Base-by-base conservation (phyloP, 2,113 vertebrate species). In the Sinocyclocheilus maitianheensis region DNA sequence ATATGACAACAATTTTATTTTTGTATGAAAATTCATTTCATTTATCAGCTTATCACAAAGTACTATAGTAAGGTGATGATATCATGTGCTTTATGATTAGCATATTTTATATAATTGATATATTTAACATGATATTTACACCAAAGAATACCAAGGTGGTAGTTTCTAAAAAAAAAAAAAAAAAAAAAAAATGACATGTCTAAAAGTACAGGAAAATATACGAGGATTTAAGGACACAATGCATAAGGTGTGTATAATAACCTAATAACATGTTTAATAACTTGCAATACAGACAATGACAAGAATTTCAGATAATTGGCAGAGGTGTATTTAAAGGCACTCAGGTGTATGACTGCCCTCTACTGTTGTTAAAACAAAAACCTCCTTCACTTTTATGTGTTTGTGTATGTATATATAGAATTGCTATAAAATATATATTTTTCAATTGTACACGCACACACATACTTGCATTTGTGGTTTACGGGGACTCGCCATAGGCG, bases 281-380 rank as follows among this genome's bases (percentile, higher is more conserved):
- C 40, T 18, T 65, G 40, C 60, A 81, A 20, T 65, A 48, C 40
- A 20, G 40, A 53, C 40, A 81, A 83, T n/a, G 46, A 76, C 22
- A 67, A 63, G 14, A 37, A 65, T 43, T 81, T 62, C 13, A 46
- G 78, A 13, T 37, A 24, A 77, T 77, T 46, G 11, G 34, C n/a
- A 4, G 7, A 43, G 8, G 43, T 46, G 43, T 37, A 58, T 65
- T 30, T 3, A 72, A 53, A 81, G 43, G 58, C 13, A 20, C 34
- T 37, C 48, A 87, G 83, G 55, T 75, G 40, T 46, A 83, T 83
- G 78, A 34, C 85, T 85, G 85, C 88, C 88, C 86, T 87, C 88
- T 89, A 82, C 88, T 89, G 88, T 89, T 83, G 63, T 79, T 62
- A 43, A 75, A 77, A 26, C 24, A 75, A 55, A 67, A 75, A 6